These are phyloP conservation scores for Podilymbus podiceps DNA, from an alignment of 2,113 vertebrate genomes.

Conservation along the genomic window DNA sequence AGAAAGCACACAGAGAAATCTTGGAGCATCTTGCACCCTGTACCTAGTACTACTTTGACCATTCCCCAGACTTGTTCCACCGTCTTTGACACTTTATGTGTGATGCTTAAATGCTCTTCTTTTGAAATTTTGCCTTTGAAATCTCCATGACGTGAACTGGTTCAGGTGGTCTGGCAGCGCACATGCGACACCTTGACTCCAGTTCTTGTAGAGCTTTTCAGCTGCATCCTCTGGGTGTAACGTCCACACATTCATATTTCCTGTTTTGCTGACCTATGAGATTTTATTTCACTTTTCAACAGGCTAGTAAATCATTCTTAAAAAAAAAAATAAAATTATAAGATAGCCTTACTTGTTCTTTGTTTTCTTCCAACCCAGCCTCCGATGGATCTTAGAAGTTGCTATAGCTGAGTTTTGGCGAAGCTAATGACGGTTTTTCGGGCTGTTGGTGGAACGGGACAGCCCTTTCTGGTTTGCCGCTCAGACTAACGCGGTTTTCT, in stretches of 20 bases:
- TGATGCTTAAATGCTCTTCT: not conserved
- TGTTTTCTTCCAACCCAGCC: not conserved
- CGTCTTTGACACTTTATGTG: not conserved
- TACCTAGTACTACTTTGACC: not conserved
- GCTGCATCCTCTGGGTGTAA: not conserved
- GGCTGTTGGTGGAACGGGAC: not conserved
- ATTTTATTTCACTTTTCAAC: not conserved
- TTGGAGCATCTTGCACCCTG: not conserved
- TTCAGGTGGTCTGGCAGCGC: not conserved
- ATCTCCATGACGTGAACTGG: accelerated
- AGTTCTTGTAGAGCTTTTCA: not conserved
- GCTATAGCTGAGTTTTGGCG: not conserved
- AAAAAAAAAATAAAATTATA: not conserved
- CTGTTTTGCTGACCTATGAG: conserved; percentile 1
- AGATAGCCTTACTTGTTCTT: not conserved
- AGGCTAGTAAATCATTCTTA: not conserved
- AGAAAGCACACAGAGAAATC: not conserved
- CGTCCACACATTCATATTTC: not conserved
- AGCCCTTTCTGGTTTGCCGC: not conserved
- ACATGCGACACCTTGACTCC: not conserved
- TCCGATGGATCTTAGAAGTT: not conserved
- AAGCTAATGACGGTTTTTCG: accelerated
- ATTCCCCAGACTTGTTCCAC: not conserved
- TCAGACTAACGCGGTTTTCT: accelerated
- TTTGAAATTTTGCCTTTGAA: not conserved